A percentile compares a stretch with the other conserved stretches of the same genome.
Conservation (phyloP, 1,140 invertebrate genomes). For the Papilio machaon region DNA sequence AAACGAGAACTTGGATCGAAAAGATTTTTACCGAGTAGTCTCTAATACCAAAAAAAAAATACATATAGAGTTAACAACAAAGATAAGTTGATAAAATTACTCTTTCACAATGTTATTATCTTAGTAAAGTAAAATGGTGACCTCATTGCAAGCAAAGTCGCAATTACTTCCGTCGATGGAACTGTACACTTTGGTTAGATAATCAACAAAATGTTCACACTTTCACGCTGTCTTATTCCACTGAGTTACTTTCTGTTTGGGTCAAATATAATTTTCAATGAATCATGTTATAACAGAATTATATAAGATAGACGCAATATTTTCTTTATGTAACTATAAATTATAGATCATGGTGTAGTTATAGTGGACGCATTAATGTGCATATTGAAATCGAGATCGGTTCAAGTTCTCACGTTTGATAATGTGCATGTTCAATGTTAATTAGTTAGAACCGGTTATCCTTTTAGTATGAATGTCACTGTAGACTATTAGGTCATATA, state of each 20-base stretch:
- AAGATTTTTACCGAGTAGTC: too few species aligned
- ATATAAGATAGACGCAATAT: background rate
- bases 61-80: background rate
- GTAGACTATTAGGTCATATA: background rate
- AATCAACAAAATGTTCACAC: constrained; percentile 26
- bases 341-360: background rate
- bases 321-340: background rate
- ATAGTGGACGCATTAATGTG: background rate
- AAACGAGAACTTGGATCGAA: too few species aligned
- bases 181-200: constrained; percentile 2
- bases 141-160: background rate
- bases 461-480: background rate
- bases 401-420: background rate
- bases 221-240: constrained; percentile 25
- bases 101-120: background rate
- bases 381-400: background rate
- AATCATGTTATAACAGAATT: constrained; percentile 18
- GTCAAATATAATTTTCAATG: constrained; percentile 18
- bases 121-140: background rate
- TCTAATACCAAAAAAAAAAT: background rate
- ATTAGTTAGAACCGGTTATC: background rate
- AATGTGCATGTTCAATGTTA: background rate
- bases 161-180: constrained; percentile 12
- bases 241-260: constrained; percentile 31
- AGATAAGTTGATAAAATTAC: background rate